These are phyloP conservation scores for Menura novaehollandiae DNA, from an alignment of 2,113 vertebrate genomes.

Conservation along the genomic window DNA sequence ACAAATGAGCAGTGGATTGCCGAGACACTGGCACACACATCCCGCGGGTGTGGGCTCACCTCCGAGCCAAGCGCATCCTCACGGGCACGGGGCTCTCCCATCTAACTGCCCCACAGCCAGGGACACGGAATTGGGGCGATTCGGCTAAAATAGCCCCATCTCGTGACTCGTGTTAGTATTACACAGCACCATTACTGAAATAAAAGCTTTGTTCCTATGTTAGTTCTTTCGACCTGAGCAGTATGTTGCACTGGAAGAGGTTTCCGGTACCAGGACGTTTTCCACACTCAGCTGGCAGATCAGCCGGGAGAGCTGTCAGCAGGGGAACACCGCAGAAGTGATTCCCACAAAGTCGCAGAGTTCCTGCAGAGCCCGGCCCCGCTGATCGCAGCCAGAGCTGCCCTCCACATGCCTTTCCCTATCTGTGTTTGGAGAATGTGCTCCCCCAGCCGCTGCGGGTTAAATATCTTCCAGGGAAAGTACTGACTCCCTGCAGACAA, in stretches of 20 bases:
- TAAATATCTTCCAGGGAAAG: neutral
- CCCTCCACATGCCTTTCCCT: neutral
- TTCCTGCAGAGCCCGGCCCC: neutral
- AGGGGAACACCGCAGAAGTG: neutral
- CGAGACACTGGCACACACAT: fast-evolving
- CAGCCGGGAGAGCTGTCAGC: neutral
- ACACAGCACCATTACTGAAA: fast-evolving
- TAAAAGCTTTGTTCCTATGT: fast-evolving
- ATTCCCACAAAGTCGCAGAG: neutral
- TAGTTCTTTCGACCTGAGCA: neutral
- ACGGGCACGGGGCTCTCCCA: fast-evolving
- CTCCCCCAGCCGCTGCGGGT: neutral
- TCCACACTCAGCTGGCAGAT: too few species aligned
- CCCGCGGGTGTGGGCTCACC: neutral
- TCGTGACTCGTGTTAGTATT: neutral
- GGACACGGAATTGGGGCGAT: fast-evolving
- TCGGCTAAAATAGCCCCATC: neutral
- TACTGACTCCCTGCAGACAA: neutral
- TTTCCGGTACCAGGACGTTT: neutral
- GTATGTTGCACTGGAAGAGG: neutral
- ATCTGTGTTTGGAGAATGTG: neutral
- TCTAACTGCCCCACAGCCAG: fast-evolving
- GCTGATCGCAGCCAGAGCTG: neutral
- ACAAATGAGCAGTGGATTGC: fast-evolving
- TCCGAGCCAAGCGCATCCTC: fast-evolving